Evolutionary conservation across 2,888 invertebrate species (phyloP), one percentile per base, ranked within the genome.

Genomic region (Ligdia adustata): DNA sequence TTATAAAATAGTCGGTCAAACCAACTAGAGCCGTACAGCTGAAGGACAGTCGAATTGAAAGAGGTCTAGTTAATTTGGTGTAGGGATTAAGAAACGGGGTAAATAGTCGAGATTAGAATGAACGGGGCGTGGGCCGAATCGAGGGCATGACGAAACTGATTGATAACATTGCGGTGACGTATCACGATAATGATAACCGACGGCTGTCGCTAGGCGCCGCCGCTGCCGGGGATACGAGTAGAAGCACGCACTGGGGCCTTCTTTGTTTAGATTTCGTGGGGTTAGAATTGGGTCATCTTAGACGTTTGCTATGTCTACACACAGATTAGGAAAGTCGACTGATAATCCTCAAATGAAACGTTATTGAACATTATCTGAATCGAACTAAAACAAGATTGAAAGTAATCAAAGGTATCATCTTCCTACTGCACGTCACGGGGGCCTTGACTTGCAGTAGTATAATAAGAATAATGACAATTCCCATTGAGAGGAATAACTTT

Each of bases 81-180:
- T 70, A 52, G 53, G 68, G 82, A 83, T 86, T 83, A 82, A 77
- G 83, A 81, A 85, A 80, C 69, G 82, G 82, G 82, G 84, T 81
- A 80, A 84, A 86, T 81, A 75, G 82, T 72, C 64, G 69, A 77
- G 82, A 82, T 80, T 83, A 84, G 65, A 65, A n/a, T n/a, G 60
- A 67, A 22, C 22, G 69, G 75, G 79, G 82, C 73, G 83, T 81
- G 82, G 87, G 83, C 75, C 64, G 63, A 77, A 85, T 84, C 68
- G 83, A 72, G 87, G 87, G 67, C 86, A 78, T 77, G 82, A 82
- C 84, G 84, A 80, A 83, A 85, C 76, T 82, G 84, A 84, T 85
- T 87, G 87, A 88, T 89, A 87, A 84, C 77, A 74, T 69, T 66
- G 62, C 60, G 66, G 67, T 72, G 70, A 74, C 72, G 69, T 75